A percentile compares a stretch with the other conserved stretches of the same genome.
Evolutionary conservation across 2,113 vertebrate species (phyloP).

Genomic region (Columba janthina): DNA sequence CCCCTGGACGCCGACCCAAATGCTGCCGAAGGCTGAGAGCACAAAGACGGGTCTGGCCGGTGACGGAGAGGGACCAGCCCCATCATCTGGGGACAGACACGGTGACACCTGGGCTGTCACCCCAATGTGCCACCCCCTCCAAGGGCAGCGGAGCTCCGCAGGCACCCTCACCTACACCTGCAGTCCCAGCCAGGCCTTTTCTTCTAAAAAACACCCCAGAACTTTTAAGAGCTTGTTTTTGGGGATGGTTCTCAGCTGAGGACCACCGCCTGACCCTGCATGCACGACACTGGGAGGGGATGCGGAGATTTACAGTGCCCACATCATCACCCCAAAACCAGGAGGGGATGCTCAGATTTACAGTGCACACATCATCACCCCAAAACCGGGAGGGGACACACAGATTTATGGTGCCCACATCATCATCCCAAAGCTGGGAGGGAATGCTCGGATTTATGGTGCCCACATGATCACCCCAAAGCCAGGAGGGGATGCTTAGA

Average conservation of each 20-base stretch:
- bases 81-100: rapidly evolving
- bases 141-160: neutral
- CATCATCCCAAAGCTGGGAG: neutral
- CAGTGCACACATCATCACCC: rapidly evolving
- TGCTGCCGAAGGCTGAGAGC: neutral
- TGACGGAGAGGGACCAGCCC: neutral
- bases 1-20: neutral
- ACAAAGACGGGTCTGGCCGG: rapidly evolving
- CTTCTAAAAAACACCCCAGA: neutral
- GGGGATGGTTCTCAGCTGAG: neutral
- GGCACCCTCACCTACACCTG: rapidly evolving
- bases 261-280: neutral
- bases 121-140: rapidly evolving
- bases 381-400: neutral
- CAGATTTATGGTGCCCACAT: no score
- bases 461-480: neutral
- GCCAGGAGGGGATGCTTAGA: neutral
- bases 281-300: rapidly evolving
- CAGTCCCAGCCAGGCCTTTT: rapidly evolving
- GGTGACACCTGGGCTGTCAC: neutral
- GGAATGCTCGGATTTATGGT: rapidly evolving
- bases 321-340: neutral
- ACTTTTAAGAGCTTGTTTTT: rapidly evolving
- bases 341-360: neutral
- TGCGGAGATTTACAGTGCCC: rapidly evolving